Evolutionary conservation across 2,888 invertebrate genomes (phyloP).

Genomic region (Stramonita haemastoma): DNA sequence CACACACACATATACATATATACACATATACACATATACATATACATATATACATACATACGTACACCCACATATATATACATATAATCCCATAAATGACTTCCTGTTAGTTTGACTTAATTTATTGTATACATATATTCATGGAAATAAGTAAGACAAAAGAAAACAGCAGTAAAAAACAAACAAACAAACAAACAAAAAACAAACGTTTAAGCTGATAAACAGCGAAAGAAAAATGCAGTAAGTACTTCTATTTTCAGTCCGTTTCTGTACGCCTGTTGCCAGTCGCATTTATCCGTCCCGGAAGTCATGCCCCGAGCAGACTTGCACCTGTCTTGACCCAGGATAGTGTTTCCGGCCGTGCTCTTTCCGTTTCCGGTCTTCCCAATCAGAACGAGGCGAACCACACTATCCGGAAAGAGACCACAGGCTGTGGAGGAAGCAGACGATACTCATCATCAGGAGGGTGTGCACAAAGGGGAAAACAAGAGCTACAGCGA

Average conservation of each 20-base stretch:
- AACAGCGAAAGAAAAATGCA: too few species aligned
- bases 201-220: too few species aligned
- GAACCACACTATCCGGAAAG: not conserved
- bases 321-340: not conserved
- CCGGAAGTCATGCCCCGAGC: slow-evolving; percentile 30
- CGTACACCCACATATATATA: not conserved
- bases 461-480: too few species aligned
- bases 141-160: too few species aligned
- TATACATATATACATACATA: not conserved
- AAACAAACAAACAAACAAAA: too few species aligned
- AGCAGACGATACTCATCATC: too few species aligned
- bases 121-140: too few species aligned
- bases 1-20: too few species aligned
- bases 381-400: slow-evolving; percentile 27
- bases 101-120: too few species aligned
- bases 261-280: slow-evolving; percentile 12
- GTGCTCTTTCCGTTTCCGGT: slow-evolving; percentile 28
- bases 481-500: not conserved
- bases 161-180: too few species aligned
- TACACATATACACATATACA: too few species aligned
- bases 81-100: too few species aligned
- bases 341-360: slow-evolving; percentile 30
- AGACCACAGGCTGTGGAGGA: not conserved
- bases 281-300: slow-evolving; percentile 29
- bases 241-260: slow-evolving; percentile 17